These are phyloP conservation scores for Cerceris rybyensis DNA, from an alignment of 2,888 invertebrate species.

Conservation along the genomic window DNA sequence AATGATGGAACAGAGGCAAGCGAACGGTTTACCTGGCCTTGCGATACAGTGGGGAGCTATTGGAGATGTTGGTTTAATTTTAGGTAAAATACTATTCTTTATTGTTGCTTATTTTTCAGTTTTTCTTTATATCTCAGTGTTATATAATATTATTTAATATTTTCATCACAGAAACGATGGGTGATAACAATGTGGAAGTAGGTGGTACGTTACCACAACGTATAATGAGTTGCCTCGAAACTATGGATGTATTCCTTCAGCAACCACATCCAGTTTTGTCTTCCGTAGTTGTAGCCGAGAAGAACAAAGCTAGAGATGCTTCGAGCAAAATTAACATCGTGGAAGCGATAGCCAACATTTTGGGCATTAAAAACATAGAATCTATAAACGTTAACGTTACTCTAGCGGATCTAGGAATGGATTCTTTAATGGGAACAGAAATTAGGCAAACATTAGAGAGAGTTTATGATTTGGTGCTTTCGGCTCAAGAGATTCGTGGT, in stretches of 20 bases:
- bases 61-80: slow-evolving; percentile 96
- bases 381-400: slow-evolving; percentile 90
- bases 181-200: slow-evolving; percentile 94
- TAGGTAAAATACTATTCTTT: slow-evolving; percentile 77
- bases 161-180: slow-evolving; percentile 87
- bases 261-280: slow-evolving; percentile 92
- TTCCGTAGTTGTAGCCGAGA: slow-evolving; percentile 94
- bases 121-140: background rate
- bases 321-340: slow-evolving; percentile 86
- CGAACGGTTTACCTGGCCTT: slow-evolving; percentile 91
- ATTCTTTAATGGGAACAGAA: slow-evolving; percentile 99
- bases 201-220: slow-evolving; percentile 98
- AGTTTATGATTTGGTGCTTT: slow-evolving; percentile 94
- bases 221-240: slow-evolving; percentile 94
- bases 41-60: slow-evolving; percentile 99
- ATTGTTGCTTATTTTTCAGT: background rate
- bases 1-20: slow-evolving; percentile 92
- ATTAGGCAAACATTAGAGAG: slow-evolving; percentile 97
- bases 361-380: slow-evolving; percentile 93
- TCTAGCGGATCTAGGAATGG: slow-evolving; percentile 97
- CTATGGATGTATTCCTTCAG: slow-evolving; percentile 95
- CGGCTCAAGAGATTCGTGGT: slow-evolving; percentile 94
- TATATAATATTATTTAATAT: background rate
- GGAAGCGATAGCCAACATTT: slow-evolving; percentile 93
- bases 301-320: slow-evolving; percentile 85